phyloP scores from a whole-genome alignment of 2,888 invertebrate genomes.

The Lasioglossum zephyrum region DNA sequence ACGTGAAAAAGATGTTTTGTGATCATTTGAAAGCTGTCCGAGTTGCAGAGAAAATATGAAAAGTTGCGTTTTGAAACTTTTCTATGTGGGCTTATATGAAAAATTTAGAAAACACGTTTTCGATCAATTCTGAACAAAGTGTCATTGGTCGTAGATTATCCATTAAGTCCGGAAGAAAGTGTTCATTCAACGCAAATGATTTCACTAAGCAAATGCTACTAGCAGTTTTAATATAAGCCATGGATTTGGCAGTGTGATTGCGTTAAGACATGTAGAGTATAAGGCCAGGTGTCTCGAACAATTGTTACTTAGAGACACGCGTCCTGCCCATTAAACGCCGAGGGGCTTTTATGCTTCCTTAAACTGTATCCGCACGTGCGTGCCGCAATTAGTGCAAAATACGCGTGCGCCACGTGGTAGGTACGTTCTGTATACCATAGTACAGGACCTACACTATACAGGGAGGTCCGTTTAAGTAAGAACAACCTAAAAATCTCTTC shows the following conservation, averaged over 20 bases:
- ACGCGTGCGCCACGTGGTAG: conserved; percentile 56
- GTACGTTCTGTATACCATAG: neutral
- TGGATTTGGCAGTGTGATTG: neutral
- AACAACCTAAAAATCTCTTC: no score
- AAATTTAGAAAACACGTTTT: no score
- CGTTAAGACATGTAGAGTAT: neutral
- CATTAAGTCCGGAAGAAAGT: neutral
- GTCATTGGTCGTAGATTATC: neutral
- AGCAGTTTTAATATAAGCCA: neutral
- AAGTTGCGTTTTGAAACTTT: no score
- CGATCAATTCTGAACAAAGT: neutral
- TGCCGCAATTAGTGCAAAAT: conserved; percentile 62
- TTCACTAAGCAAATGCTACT: neutral
- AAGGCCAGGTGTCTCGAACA: conserved; percentile 51
- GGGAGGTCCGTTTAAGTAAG: no score
- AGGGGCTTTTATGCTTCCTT: conserved; percentile 56
- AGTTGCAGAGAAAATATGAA: no score
- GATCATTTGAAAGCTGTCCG: no score
- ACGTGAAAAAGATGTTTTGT: no score
- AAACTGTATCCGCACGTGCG: conserved; percentile 64
- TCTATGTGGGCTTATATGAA: no score
- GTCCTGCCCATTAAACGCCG: conserved; percentile 46
- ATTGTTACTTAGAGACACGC: conserved; percentile 51
- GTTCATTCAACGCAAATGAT: neutral
- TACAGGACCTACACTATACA: neutral